These are phyloP conservation scores for Formicarius rufipectus DNA, from an alignment of 2,113 vertebrate species.

Conservation along the genomic window DNA sequence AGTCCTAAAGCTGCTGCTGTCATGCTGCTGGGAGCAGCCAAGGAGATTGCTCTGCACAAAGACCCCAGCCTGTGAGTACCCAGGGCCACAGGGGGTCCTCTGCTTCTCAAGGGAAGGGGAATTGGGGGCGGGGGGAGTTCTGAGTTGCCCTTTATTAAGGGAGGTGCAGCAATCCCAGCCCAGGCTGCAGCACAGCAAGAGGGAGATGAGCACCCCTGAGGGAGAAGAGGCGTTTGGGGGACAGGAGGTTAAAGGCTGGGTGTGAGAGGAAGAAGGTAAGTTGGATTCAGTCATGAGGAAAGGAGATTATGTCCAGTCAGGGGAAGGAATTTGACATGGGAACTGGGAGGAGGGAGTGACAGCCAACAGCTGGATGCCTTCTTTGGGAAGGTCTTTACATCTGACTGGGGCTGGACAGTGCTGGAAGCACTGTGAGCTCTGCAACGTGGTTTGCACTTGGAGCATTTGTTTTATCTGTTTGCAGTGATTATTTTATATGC, in stretches of 20 bases:
- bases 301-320: background rate
- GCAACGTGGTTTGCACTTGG: background rate
- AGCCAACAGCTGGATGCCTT: background rate
- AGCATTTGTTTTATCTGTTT: background rate
- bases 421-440: background rate
- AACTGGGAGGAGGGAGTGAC: background rate
- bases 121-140: background rate
- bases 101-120: background rate
- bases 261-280: background rate
- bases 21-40: slow-evolving; percentile 80
- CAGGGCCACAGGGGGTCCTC: background rate
- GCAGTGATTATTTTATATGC: background rate
- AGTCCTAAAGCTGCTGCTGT: slow-evolving; percentile 73
- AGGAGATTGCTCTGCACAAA: slow-evolving; percentile 72
- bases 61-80: slow-evolving; percentile 60
- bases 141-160: background rate
- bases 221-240: background rate
- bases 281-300: background rate
- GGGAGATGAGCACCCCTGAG: background rate
- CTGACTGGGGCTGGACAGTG: background rate
- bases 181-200: background rate
- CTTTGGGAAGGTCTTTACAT: background rate
- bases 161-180: background rate
- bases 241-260: background rate
- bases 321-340: background rate